Conservation (phyloP, 2,113 vertebrate genomes). For the Poecile atricapillus region DNA sequence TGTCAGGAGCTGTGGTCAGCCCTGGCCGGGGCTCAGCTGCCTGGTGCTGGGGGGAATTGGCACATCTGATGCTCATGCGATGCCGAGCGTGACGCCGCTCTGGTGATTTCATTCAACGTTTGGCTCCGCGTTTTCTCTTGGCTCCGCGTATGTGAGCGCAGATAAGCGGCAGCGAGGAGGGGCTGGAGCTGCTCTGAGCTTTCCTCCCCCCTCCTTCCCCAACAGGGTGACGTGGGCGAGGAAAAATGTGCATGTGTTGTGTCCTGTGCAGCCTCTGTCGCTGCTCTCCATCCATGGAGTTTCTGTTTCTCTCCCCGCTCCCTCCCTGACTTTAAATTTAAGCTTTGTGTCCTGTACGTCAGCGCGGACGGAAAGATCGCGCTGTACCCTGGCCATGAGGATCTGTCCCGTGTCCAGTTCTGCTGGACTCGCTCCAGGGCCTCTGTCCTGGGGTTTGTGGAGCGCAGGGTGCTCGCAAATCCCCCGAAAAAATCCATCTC, state of each 20-base stretch:
- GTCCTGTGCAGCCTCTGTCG: neutral
- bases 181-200: neutral
- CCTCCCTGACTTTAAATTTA: neutral
- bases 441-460: neutral
- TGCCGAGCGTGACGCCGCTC: neutral
- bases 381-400: neutral
- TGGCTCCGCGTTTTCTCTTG: neutral
- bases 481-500: neutral
- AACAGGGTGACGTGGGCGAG: neutral
- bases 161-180: neutral
- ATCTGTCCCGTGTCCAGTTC: neutral
- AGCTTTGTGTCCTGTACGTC: neutral
- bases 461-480: accelerated
- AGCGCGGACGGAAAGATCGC: neutral
- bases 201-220: neutral
- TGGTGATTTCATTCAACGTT: neutral
- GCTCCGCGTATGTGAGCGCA: neutral
- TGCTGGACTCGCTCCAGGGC: neutral
- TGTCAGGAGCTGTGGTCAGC: neutral
- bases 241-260: slow-evolving; percentile 19
- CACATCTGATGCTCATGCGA: accelerated
- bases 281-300: neutral
- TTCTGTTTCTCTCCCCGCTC: neutral
- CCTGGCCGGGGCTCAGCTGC: neutral
- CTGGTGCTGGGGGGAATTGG: neutral